A percentile compares a stretch with the other conserved stretches of the same genome.
These are phyloP conservation scores for Iselma pallidipennis DNA, from an alignment of 2,888 invertebrate species.

Conservation along the genomic window DNA sequence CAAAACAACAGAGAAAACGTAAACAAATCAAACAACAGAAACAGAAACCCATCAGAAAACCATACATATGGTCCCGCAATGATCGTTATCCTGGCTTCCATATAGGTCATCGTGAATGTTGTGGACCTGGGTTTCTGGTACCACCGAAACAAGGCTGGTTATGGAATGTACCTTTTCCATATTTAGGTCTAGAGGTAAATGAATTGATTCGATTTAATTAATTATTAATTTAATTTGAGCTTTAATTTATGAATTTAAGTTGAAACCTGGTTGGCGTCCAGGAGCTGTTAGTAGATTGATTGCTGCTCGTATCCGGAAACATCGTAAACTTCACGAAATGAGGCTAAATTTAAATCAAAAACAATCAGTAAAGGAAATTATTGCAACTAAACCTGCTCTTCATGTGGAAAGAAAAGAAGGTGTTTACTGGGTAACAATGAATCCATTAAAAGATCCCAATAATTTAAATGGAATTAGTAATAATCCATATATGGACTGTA, in stretches of 20 bases:
- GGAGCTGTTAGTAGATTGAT: slow-evolving; percentile 61
- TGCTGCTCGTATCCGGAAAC: slow-evolving; percentile 45
- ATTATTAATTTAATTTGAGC: slow-evolving; percentile 1
- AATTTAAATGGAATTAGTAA: too few relatives aligned
- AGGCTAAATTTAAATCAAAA: slow-evolving; percentile 50
- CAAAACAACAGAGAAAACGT: too few relatives aligned
- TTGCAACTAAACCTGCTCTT: slow-evolving; percentile 65
- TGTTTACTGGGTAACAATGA: slow-evolving; percentile 67
- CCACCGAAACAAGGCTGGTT: slow-evolving; percentile 71
- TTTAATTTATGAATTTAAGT: slow-evolving; percentile 36
- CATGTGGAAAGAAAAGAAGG: slow-evolving; percentile 69
- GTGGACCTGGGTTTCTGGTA: slow-evolving; percentile 59
- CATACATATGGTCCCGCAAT: not conserved
- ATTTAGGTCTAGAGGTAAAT: slow-evolving; percentile 43
- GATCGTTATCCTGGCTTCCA: slow-evolving; percentile 58
- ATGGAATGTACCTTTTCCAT: slow-evolving; percentile 58
- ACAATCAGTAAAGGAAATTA: slow-evolving; percentile 45
- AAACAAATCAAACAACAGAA: slow-evolving; percentile 35
- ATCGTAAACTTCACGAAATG: slow-evolving; percentile 34
- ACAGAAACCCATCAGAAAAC: slow-evolving; percentile 45
- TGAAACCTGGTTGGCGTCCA: slow-evolving; percentile 62
- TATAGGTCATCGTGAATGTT: slow-evolving; percentile 63
- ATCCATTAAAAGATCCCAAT: slow-evolving; percentile 67
- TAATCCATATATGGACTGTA: too few relatives aligned
- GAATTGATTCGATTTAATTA: too few relatives aligned